These are phyloP conservation scores for Leptoclinus maculatus DNA, from an alignment of 2,797 vertebrate genomes.

Conservation along the genomic window DNA sequence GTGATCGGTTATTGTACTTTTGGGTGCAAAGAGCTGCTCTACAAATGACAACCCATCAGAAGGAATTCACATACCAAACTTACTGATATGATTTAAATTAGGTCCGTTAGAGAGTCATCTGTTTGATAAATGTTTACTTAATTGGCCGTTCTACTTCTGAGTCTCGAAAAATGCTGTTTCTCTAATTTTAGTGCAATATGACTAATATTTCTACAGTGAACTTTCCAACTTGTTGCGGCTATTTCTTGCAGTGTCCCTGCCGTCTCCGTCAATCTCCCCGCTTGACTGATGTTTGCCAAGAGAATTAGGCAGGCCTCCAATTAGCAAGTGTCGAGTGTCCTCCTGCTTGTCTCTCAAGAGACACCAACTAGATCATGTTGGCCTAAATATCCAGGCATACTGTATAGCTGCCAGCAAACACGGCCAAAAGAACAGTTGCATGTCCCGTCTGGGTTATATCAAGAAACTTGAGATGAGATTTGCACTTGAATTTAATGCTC, in stretches of 20 bases:
- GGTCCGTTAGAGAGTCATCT: neutral
- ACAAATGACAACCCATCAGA: neutral
- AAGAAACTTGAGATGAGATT: neutral
- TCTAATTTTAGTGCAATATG: neutral
- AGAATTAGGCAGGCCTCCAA: constrained; percentile 37
- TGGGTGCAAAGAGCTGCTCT: neutral
- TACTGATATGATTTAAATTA: neutral
- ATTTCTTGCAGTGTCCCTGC: constrained; percentile 2
- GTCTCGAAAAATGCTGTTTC: neutral
- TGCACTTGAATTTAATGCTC: neutral
- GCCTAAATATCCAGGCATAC: constrained; percentile 32
- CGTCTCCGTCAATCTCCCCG: neutral
- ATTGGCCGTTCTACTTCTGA: neutral
- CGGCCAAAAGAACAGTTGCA: neutral
- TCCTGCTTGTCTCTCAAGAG: constrained; percentile 23
- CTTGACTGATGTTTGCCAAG: constrained; percentile 37
- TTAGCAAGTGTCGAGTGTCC: constrained; percentile 38
- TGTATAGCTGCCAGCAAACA: constrained; percentile 9
- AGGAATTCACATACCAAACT: neutral
- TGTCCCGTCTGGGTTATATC: neutral
- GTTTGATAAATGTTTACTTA: constrained; percentile 5
- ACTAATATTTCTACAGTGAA: neutral
- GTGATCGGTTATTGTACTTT: neutral
- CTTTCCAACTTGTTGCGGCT: neutral
- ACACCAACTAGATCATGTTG: constrained; percentile 43